Base-by-base conservation (phyloP, 2,797 vertebrate genomes). In the Melanotaenia nigrans region DNA sequence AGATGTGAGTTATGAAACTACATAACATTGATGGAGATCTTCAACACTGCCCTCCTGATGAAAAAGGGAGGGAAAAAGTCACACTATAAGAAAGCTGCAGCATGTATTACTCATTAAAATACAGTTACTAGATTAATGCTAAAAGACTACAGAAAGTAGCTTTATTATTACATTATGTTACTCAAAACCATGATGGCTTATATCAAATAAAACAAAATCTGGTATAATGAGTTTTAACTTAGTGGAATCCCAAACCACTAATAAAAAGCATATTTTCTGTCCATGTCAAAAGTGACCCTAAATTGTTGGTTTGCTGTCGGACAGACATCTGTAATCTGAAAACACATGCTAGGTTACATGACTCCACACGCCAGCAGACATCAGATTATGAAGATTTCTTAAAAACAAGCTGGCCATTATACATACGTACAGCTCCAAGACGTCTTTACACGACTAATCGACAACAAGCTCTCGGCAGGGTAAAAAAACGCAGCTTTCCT, bases 251-350 rank as follows among this genome's bases (percentile, higher is more conserved):
- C 33, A 16, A 62, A 65, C 54, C 35, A 35, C 47, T 61, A 59
- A 68, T 70, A 33, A 68, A 54, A 45, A 20, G 42, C 59, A 68
- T 63, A 62, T 65, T 61, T 83, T 78, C 73, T 64, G 60, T 76
- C 68, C 53, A 22, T 60, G 72, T 74, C 73, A 38, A 25, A 70
- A 61, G 75, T 78, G 33, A 82, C 68, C 73, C 54, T 32, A 85
- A 82, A 92, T 88, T 85, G 73, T 77, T 63, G 67, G 80, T 82
- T 79, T 77, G 79, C 84, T 84, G 84, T 80, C 79, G 90, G 69
- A 75, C 82, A 77, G 70, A 82, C 87, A 79, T 73, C 81, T 87
- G 80, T 85, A 61, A 89, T 83, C 77, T 75, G 54, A 73, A 87
- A 87, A 75, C 71, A 83, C 79, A 90, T 24, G 56, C n/a, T 59